Base-by-base conservation (phyloP, 2,888 invertebrate genomes). In the Caenorhabditis macrosperma region DNA sequence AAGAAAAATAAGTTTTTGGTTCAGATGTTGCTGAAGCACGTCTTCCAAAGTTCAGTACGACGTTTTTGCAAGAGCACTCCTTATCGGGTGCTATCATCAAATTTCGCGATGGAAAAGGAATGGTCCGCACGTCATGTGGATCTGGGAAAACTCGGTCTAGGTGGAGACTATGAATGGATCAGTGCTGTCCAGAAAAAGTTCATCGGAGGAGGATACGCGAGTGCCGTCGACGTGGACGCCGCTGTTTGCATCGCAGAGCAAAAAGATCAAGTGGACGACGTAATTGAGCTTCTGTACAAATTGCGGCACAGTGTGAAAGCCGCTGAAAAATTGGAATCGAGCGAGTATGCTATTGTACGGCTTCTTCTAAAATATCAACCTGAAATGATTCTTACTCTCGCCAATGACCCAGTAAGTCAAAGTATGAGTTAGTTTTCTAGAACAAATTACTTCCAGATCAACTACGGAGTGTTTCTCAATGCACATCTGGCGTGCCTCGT, bases 381-480 rank as follows among this genome's bases (percentile, higher is more conserved):
- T 82, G 91, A 92, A n/a, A 93, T 93, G 17, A 93, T 94, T 67
- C 91, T 97, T 15, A 92, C 93, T 17, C 92, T 96, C 7, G 92
- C 97, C 54, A 93, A 94, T 88, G 94, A 96, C 91, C 90, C 94
- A 95, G 91, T 92, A 46, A 44, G 55, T 76, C 22, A 15, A 38
- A 12, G 12, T 38, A 9, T 38, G 12, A 38, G 38, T 12, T 12
- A 5, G 2, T 38, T 12, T 9, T 38, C 38, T 12, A 22, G 35
- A 22, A 0, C 30, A 15, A 24, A 52, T 6, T 44, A n/a, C n/a
- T 59, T 68, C 12, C 95, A 91, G 91, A 86, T 89, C 17, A 94
- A 94, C 89, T 97, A 94, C 92, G 98, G 98, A 1, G 91, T 98
- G 35, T 97, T 97, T 90, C 93, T 95, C n/a, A 96, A 97, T 91